phyloP scores from a whole-genome alignment of 1,140 invertebrate species.

The Portunus trituberculatus region DNA sequence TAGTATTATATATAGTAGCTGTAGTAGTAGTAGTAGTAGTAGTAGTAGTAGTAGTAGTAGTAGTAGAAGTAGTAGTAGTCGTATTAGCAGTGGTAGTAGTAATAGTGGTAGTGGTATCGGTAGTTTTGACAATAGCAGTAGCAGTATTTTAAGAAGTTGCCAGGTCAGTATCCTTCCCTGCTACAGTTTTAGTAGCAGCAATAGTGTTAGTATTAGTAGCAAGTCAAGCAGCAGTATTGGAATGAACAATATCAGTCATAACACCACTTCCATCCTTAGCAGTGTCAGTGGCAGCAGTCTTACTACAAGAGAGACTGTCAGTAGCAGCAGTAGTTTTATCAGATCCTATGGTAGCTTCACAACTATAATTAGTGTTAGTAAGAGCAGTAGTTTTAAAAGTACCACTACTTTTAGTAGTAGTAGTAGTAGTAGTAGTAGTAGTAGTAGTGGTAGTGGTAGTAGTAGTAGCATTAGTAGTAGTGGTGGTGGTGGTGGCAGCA shows the following conservation, averaged over 20 bases:
- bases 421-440: background rate
- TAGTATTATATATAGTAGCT: background rate
- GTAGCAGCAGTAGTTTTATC: background rate
- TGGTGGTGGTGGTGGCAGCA: background rate
- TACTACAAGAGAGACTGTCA: background rate
- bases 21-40: background rate
- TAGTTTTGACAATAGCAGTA: background rate
- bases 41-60: background rate
- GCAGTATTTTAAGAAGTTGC: no score
- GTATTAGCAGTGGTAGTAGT: background rate
- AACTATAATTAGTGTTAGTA: background rate
- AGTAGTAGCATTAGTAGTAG: background rate
- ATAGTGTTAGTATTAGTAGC: background rate
- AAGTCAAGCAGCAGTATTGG: background rate
- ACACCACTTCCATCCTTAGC: background rate
- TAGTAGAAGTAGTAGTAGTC: background rate
- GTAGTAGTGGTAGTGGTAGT: background rate
- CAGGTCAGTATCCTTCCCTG: background rate
- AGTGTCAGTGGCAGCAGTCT: background rate
- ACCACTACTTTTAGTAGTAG: constrained; percentile 1
- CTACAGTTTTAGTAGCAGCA: background rate
- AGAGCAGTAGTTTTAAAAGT: background rate
- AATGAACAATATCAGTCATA: background rate
- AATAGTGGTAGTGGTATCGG: background rate
- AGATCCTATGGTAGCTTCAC: background rate